phyloP scores from a whole-genome alignment of 2,113 vertebrate genomes.

The Phalacrocorax brasilianus region DNA sequence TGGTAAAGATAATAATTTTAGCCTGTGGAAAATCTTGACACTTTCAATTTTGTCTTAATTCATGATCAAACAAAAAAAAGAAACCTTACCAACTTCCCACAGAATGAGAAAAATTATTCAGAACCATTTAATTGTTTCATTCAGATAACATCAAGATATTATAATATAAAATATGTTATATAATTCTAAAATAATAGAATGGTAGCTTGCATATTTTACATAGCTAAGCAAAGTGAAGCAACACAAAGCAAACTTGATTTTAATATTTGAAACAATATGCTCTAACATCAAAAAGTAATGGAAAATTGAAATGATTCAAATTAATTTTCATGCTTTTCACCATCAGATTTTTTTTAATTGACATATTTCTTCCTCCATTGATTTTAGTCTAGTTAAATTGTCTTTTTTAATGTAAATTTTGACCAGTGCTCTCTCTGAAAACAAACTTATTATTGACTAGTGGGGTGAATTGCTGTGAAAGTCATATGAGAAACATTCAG shows the following conservation, averaged over 20 bases:
- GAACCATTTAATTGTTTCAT: neutral
- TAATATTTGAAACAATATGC: neutral
- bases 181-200: neutral
- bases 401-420: neutral
- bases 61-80: neutral
- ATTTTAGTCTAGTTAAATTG: neutral
- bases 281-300: neutral
- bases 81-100: neutral
- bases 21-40: neutral
- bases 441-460: neutral
- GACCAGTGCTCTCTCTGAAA: neutral
- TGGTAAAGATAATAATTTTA: neutral
- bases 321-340: neutral
- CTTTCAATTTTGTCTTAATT: neutral
- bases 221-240: neutral
- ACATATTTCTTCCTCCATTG: neutral
- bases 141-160: constrained; percentile 3
- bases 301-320: neutral
- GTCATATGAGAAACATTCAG: neutral
- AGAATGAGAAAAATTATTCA: neutral
- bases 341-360: neutral
- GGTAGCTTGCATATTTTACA: neutral
- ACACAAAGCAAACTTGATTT: neutral
- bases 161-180: neutral
- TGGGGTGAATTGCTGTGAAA: neutral